Evolutionary conservation across 2,888 invertebrate genomes (phyloP), one percentile per base, ranked within the genome.

Genomic region (Anarsia innoxiella): DNA sequence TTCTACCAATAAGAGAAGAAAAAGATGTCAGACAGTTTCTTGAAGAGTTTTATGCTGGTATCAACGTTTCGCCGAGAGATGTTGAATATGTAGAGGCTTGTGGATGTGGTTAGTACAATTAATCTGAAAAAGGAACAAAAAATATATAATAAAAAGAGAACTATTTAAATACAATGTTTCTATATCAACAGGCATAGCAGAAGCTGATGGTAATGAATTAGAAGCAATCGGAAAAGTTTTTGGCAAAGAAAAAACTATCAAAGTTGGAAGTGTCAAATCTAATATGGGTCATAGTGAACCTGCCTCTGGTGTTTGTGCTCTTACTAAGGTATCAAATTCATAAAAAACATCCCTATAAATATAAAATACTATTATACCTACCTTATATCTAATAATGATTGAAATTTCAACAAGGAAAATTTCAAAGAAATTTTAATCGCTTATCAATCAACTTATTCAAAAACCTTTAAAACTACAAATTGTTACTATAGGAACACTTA

Each of bases 81-180:
- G 80, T 93, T 0, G 74, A 82, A 23, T 92, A 88, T 56, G 77
- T 92, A 12, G 92, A 92, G 62, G 90, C 90, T 19, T 90, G 90
- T 64, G 91, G 90, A 10, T 88, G 89, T 36, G 90, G 90, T 53
- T 50, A 25, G 5, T 9, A 19, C 19, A 5, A 19, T 19, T 19
- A 19, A 5, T 19, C 6, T 19, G 6, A 19, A 19, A 3, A 5
- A 19, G 12, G 12, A 12, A 6, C 4, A 27, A 25, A 19, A 19
- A 6, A 19, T 19, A 19, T 19, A 3, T 5, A 19, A 5, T 8
- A 19, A 19, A 19, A 19, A 19, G 6, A 19, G 19, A 19, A 19
- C 6, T 19, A 3, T 36, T n/a, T 15, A 29, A 16, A 23, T 31
- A 25, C 23, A n/a, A n/a, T n/a, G n/a, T n/a, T n/a, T n/a, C n/a